Base-by-base conservation (phyloP, 1,140 invertebrate genomes). In the Tenebrio molitor region DNA sequence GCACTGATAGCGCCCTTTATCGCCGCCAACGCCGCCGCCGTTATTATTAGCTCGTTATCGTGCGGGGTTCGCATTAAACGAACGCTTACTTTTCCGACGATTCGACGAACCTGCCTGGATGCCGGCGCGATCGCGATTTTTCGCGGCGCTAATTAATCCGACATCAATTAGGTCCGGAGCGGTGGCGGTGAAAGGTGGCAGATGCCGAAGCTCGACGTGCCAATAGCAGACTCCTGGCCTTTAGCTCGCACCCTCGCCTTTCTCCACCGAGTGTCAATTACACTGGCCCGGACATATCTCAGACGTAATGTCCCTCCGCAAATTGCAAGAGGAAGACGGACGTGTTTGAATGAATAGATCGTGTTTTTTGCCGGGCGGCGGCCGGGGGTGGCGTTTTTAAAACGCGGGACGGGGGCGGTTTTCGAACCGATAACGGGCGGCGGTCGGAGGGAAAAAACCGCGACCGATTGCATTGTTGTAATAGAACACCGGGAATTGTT, bases 401-500 rank as follows among this genome's bases (percentile, higher is more conserved):
- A 8, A 29, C 25, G 25, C 8, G 25, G 25, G 25, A 29, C 3
- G 3, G 25, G 25, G 25, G 25, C 8, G 8, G 25, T 29, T 3
- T 29, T 29, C 33, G 44, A 25, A 25, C 29, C n/a, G 39, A 42
- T 44, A 67, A 41, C 25, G 64, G 15, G 36, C 64, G 19, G 41
- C 36, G 12, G 1, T n/a, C 25, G 64, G 17, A 29, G 23, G 23
- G 50, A 58, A 58, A 58, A 58, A 58, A 29, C 69, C 36, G 41
- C 41, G 15, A n/a, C 36, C 58, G 36, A 71, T 71, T 64, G 21
- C 50, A 58, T 58, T 58, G 50, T 58, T 58, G 50, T 25, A 29
- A 58, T 58, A 58, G 50, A 29, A 58, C 50, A 12, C 14, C 71
- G 70, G 46, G 36, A 72, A 66, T 75, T 79, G 78, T 73, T 77